A percentile compares a stretch with the other conserved stretches of the same genome.
These are phyloP conservation scores for Sitta europaea DNA, from an alignment of 2,113 vertebrate species.

Conservation along the genomic window DNA sequence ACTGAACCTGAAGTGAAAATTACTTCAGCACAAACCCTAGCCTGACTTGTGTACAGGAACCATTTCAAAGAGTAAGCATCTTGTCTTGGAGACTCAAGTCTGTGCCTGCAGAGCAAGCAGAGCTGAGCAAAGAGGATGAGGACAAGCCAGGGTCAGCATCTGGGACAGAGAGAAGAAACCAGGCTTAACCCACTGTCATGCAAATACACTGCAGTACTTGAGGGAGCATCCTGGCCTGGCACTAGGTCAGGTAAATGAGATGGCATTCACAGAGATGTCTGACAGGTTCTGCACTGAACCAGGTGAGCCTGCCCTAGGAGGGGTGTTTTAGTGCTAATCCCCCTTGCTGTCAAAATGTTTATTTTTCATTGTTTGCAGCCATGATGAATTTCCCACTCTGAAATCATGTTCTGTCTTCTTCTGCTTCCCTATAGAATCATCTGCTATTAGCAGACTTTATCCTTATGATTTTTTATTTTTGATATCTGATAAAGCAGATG, in stretches of 20 bases:
- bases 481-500: slow-evolving; percentile 4
- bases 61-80: not conserved
- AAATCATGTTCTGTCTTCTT: not conserved
- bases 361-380: slow-evolving; percentile 41
- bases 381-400: not conserved
- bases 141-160: not conserved
- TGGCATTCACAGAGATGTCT: fast-evolving
- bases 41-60: not conserved
- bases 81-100: not conserved
- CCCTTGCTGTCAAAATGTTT: not conserved
- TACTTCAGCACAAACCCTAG: not conserved
- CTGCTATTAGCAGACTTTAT: not conserved
- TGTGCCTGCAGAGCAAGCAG: not conserved
- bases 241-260: not conserved
- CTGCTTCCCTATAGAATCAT: not conserved
- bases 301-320: not conserved
- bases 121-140: not conserved
- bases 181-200: not conserved
- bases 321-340: not conserved
- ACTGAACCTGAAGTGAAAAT: not conserved
- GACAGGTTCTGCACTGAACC: not conserved
- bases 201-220: not conserved
- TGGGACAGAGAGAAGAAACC: not conserved
- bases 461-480: not conserved
- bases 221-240: not conserved